These are phyloP conservation scores for Tinea pellionella DNA, from an alignment of 2,888 invertebrate genomes.

Conservation along the genomic window DNA sequence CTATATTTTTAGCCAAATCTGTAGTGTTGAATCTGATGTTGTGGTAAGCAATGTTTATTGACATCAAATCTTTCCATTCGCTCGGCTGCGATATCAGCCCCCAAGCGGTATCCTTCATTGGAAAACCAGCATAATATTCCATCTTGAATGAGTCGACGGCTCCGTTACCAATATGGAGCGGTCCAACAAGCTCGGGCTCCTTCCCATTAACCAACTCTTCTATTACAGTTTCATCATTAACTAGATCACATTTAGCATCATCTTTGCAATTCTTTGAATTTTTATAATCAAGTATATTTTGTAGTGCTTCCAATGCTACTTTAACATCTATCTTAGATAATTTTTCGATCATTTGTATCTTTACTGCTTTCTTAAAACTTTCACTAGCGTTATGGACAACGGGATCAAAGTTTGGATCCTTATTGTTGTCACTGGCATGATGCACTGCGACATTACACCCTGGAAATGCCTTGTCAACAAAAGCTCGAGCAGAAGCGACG, in stretches of 20 bases:
- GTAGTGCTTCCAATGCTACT: conserved; percentile 31
- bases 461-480: conserved; percentile 41
- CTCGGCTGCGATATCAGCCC: conserved; percentile 26
- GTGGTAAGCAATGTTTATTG: conserved; percentile 33
- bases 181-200: conserved; percentile 43
- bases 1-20: conserved; percentile 29
- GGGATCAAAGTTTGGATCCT: conserved; percentile 45
- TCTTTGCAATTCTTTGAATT: conserved; percentile 38
- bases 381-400: conserved; percentile 40
- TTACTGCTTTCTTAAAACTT: conserved; percentile 30
- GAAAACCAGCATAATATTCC: conserved; percentile 52
- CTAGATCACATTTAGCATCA: conserved; percentile 37
- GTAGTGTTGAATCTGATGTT: conserved; percentile 39
- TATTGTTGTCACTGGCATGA: conserved; percentile 21
- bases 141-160: conserved; percentile 51
- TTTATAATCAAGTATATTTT: conserved; percentile 40
- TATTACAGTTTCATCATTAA: conserved; percentile 31
- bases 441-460: conserved; percentile 42
- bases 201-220: conserved; percentile 26
- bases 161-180: conserved; percentile 47
- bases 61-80: conserved; percentile 31
- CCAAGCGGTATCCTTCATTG: conserved; percentile 43
- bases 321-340: conserved; percentile 30
- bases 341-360: conserved; percentile 35
- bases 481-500: conserved; percentile 41